Percentiles rank a stretch among this genome's conserved stretches.
These are phyloP conservation scores for Troides helena DNA, from an alignment of 2,888 invertebrate genomes.

Conservation along the genomic window DNA sequence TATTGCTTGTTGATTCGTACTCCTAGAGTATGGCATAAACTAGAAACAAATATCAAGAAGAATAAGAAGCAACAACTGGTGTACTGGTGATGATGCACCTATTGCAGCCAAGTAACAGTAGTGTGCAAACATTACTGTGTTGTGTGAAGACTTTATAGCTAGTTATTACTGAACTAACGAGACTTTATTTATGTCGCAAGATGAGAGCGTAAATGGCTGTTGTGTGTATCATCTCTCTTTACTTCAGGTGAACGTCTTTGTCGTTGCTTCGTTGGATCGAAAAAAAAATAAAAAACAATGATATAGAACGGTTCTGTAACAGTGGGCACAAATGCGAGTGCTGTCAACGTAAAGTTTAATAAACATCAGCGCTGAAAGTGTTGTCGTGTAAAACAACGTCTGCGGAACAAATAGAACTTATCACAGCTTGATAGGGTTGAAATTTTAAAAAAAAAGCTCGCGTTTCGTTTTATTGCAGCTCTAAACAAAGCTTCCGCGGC, in stretches of 20 bases:
- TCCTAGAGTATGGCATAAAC: too few relatives aligned
- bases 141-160: too few relatives aligned
- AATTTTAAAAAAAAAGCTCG: neutral
- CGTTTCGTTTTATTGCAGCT: neutral
- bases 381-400: neutral
- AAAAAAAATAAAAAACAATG: neutral
- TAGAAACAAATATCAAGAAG: neutral
- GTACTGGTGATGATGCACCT: too few relatives aligned
- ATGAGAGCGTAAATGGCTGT: too few relatives aligned
- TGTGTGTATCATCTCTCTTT: too few relatives aligned
- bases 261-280: too few relatives aligned
- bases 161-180: too few relatives aligned
- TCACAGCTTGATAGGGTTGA: neutral
- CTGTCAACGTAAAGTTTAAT: constrained; percentile 2
- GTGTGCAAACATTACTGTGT: too few relatives aligned
- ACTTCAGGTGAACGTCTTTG: too few relatives aligned
- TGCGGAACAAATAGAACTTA: neutral
- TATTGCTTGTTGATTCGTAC: too few relatives aligned
- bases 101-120: too few relatives aligned
- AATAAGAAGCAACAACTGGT: neutral
- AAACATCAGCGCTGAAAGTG: constrained; percentile 3
- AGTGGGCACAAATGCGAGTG: neutral
- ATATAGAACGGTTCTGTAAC: neutral
- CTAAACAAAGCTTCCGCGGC: constrained; percentile 12
- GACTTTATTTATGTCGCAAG: too few relatives aligned